phyloP scores from a whole-genome alignment of 2,888 invertebrate genomes.

The Spodoptera littoralis region DNA sequence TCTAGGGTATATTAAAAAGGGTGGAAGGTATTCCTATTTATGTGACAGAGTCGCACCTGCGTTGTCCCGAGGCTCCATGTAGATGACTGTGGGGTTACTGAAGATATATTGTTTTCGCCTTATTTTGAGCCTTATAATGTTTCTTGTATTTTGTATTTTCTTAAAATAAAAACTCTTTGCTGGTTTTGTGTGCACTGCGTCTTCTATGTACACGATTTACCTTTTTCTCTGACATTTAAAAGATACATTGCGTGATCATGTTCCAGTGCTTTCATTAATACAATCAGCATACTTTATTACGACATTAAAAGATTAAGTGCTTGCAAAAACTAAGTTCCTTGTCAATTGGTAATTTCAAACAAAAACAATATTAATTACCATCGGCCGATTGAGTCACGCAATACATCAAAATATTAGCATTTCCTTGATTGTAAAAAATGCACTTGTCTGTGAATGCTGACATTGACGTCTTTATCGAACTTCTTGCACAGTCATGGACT shows the following conservation, averaged over 20 bases:
- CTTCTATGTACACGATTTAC: no score
- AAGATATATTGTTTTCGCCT: conserved; percentile 57
- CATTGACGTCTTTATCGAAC: conserved; percentile 42
- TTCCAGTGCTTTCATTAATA: conserved; percentile 9
- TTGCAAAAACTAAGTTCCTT: conserved; percentile 13
- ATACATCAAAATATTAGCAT: conserved; percentile 26
- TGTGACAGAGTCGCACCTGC: conserved; percentile 78
- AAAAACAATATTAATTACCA: conserved; percentile 32
- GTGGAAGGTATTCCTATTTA: conserved; percentile 76
- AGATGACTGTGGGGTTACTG: conserved; percentile 52
- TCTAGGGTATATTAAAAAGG: conserved; percentile 88
- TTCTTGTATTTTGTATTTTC: conserved; percentile 45
- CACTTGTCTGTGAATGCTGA: conserved; percentile 17
- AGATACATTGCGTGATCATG: no score
- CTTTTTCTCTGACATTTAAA: no score
- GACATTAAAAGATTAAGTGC: conserved; percentile 14
- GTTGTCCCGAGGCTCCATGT: conserved; percentile 58
- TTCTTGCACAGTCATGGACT: conserved; percentile 18
- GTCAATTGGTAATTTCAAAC: conserved; percentile 19
- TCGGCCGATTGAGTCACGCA: conserved; percentile 27
- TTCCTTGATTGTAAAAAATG: conserved; percentile 34
- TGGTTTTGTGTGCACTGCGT: neutral
- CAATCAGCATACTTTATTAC: conserved; percentile 15
- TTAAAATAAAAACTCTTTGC: conserved; percentile 19
- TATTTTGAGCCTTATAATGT: conserved; percentile 49